A percentile compares a stretch with the other conserved stretches of the same genome.
These are phyloP conservation scores for Illadopsis cleaveri DNA, from an alignment of 2,113 vertebrate genomes.

Conservation along the genomic window DNA sequence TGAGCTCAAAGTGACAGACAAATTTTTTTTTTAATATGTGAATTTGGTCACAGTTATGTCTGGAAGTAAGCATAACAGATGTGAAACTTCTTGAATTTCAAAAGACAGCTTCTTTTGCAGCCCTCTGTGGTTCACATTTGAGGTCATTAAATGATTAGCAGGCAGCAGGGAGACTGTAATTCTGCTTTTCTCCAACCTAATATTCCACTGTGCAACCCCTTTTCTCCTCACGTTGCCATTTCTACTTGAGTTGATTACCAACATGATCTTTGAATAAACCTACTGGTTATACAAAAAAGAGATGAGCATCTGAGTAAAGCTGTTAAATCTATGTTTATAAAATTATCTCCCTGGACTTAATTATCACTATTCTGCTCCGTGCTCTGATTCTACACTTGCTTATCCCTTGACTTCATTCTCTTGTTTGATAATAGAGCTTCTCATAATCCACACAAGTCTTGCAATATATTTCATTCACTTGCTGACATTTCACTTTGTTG, in stretches of 20 bases:
- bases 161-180: neutral
- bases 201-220: neutral
- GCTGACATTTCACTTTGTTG: conserved; percentile 18
- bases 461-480: neutral
- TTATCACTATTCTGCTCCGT: neutral
- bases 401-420: neutral
- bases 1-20: neutral
- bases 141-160: neutral
- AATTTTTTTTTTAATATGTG: neutral
- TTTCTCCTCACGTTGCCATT: neutral
- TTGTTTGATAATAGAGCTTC: neutral
- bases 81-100: neutral
- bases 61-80: neutral
- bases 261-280: neutral
- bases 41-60: neutral
- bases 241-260: neutral
- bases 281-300: neutral
- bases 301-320: neutral
- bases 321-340: neutral
- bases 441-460: neutral
- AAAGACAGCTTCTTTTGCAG: neutral
- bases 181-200: neutral
- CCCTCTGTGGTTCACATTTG: neutral
- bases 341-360: neutral
- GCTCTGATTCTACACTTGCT: neutral